Evolutionary conservation across 92 coral and sea anemone genomes (phyloP).

Genomic region (Porites divaricata): DNA sequence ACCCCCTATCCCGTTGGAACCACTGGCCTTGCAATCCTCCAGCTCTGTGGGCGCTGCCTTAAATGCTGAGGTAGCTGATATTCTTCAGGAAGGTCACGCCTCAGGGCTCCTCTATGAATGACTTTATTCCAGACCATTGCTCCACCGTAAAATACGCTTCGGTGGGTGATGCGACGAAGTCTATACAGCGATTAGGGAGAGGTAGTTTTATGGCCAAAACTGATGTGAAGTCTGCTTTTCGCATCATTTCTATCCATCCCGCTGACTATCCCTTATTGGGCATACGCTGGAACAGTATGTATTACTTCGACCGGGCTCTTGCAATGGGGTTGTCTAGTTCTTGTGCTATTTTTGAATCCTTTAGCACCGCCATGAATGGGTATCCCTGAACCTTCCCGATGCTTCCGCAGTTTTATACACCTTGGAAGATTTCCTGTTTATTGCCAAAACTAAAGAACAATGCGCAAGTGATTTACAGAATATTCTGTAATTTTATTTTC

Average conservation of each 20-base stretch:
- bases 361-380: constrained; percentile 50
- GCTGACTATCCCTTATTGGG: constrained; percentile 42
- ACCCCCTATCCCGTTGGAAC: too few species aligned
- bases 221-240: constrained; percentile 32
- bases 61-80: too few species aligned
- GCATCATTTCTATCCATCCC: constrained; percentile 44
- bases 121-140: constrained; percentile 35
- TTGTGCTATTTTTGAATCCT: constrained; percentile 32
- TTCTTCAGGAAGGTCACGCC: too few species aligned
- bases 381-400: constrained; percentile 11
- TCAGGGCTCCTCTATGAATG: constrained; percentile 34
- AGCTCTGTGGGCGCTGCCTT: too few species aligned
- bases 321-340: constrained; percentile 36
- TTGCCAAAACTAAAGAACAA: not conserved
- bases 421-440: constrained; percentile 51
- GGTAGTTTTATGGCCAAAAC: constrained; percentile 35
- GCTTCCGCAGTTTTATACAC: constrained; percentile 31
- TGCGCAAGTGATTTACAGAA: constrained; percentile 15
- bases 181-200: constrained; percentile 23
- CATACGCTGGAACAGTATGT: constrained; percentile 27
- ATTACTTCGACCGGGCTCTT: constrained; percentile 34
- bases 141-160: constrained; percentile 53
- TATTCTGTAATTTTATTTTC: constrained; percentile 33
- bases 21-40: too few species aligned
- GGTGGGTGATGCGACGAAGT: constrained; percentile 34